Evolutionary conservation across 1,140 invertebrate species (phyloP).

Genomic region (Procambarus virginalis): DNA sequence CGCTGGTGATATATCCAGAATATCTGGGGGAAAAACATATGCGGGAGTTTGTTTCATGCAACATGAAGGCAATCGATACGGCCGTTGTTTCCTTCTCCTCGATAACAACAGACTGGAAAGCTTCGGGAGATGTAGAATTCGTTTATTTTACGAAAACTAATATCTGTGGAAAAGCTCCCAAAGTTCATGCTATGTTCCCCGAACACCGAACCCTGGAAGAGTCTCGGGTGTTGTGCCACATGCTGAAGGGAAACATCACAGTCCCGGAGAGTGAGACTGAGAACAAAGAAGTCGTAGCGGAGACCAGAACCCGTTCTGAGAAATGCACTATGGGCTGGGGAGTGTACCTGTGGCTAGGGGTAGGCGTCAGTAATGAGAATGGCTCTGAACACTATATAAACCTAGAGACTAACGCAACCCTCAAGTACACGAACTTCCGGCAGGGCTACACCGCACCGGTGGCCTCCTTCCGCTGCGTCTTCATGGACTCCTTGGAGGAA

Average conservation of each 20-base stretch:
- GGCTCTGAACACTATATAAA: conserved; percentile 25
- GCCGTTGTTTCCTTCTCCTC: conserved; percentile 40
- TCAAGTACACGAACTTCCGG: conserved; percentile 61
- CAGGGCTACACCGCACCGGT: conserved; percentile 23
- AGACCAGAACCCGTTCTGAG: neutral
- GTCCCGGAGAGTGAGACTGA: conserved; percentile 53
- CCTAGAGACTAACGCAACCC: conserved; percentile 30
- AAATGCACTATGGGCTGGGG: conserved; percentile 53
- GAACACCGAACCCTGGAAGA: conserved; percentile 53
- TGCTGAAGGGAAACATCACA: conserved; percentile 58
- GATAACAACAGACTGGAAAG: conserved; percentile 39
- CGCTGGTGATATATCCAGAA: conserved; percentile 32
- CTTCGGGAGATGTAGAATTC: conserved; percentile 21
- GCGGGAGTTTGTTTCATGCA: conserved; percentile 47
- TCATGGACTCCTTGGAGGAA: conserved; percentile 40
- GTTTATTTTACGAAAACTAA: neutral
- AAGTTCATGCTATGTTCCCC: conserved; percentile 55
- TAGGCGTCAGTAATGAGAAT: neutral
- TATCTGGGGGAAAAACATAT: conserved; percentile 21
- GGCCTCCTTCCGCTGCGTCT: conserved; percentile 37
- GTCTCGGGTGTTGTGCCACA: conserved; percentile 51
- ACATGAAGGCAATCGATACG: neutral
- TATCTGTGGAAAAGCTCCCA: conserved; percentile 21
- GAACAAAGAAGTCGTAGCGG: conserved; percentile 36
- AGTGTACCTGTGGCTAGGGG: conserved; percentile 63